Evolutionary conservation across 2,113 vertebrate species (phyloP).

Genomic region (Mus pahari): DNA sequence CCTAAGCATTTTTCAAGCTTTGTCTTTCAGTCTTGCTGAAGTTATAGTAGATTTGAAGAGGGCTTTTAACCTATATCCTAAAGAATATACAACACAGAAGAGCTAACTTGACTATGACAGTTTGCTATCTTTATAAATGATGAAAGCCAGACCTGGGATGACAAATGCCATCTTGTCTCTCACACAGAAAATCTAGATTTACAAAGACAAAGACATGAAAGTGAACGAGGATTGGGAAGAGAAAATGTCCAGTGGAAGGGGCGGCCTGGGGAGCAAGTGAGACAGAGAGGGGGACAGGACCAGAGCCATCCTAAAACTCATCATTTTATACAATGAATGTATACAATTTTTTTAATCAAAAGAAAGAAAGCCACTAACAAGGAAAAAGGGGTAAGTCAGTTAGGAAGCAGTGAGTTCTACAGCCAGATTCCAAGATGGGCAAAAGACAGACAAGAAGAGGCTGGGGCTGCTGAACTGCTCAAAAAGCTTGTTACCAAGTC

Average conservation of each 20-base stretch:
- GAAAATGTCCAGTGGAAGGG: not conserved
- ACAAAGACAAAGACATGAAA: not conserved
- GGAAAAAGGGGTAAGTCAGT: not conserved
- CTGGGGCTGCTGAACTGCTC: not conserved
- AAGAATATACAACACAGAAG: not conserved
- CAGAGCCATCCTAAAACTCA: no score
- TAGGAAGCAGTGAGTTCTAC: not conserved
- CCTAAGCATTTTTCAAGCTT: not conserved
- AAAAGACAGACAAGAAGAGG: not conserved
- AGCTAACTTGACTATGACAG: not conserved
- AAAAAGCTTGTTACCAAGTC: conserved; percentile 6
- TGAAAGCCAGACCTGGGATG: not conserved
- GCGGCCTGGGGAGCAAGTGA: not conserved
- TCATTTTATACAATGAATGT: not conserved
- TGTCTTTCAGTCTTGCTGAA: not conserved
- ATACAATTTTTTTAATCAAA: not conserved
- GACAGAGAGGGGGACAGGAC: not conserved
- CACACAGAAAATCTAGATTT: not conserved
- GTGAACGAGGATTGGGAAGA: not conserved
- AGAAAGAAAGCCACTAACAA: not conserved
- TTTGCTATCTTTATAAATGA: not conserved
- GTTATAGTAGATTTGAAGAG: conserved; percentile 3
- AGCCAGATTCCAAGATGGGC: not conserved
- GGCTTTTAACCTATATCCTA: not conserved
- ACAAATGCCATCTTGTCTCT: not conserved